Evolutionary conservation across 2,888 invertebrate species (phyloP).

Genomic region (Balanococcus diminutus): DNA sequence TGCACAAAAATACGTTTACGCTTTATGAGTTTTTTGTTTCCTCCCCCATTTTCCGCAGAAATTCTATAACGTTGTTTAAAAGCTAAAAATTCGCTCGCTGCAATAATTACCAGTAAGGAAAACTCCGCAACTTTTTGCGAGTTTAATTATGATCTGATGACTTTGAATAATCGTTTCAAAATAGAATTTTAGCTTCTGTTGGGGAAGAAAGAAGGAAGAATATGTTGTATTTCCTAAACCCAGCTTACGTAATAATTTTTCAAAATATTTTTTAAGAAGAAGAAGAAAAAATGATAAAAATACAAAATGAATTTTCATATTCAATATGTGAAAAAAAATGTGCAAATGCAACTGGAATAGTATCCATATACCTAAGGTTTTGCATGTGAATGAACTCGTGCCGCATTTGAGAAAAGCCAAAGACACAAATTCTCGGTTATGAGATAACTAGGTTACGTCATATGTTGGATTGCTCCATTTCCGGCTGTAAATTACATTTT

Average conservation of each 20-base stretch:
- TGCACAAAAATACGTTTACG: not conserved
- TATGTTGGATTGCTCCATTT: constrained; percentile 28
- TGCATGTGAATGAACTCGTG: not conserved
- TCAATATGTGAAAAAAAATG: not conserved
- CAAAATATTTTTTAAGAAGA: too few relatives aligned
- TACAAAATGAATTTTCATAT: too few relatives aligned
- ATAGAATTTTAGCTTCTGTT: not conserved
- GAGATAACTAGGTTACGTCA: constrained; percentile 33
- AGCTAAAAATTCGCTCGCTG: not conserved
- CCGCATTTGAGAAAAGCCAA: not conserved
- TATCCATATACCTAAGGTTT: too few relatives aligned
- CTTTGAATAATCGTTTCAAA: not conserved
- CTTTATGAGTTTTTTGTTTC: not conserved
- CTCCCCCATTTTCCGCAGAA: not conserved
- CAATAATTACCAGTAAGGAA: not conserved
- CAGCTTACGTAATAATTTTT: not conserved
- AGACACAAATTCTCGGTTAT: constrained; percentile 19
- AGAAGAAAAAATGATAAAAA: too few relatives aligned
- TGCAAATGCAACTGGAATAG: not conserved
- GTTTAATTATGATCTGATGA: not conserved
- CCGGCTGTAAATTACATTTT: constrained; percentile 35
- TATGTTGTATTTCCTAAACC: not conserved
- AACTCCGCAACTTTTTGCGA: not conserved
- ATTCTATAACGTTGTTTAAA: not conserved
- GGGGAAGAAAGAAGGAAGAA: not conserved